Conservation (phyloP, 2,888 invertebrate genomes). For the Xestia xanthographa region DNA sequence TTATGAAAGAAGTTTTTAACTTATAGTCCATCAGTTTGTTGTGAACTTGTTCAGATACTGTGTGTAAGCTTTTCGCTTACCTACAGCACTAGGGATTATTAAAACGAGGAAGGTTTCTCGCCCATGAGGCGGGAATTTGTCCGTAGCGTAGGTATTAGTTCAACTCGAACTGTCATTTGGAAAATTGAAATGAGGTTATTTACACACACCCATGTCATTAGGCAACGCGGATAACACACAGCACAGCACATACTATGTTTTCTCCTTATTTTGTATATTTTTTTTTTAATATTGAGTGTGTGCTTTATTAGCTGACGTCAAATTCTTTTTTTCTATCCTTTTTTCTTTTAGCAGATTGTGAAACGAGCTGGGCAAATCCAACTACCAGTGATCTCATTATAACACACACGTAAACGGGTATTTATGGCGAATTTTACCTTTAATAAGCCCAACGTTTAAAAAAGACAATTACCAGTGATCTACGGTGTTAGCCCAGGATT, state of each 20-base stretch:
- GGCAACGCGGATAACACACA: too few species aligned
- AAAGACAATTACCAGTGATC: not conserved
- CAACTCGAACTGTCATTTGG: not conserved
- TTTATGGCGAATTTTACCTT: too few species aligned
- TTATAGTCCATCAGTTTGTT: conserved; percentile 82
- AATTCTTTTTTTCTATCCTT: too few species aligned
- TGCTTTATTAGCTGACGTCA: too few species aligned
- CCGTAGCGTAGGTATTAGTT: not conserved
- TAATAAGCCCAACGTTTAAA: too few species aligned
- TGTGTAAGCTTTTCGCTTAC: conserved; percentile 72
- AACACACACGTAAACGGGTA: too few species aligned
- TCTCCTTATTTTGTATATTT: too few species aligned
- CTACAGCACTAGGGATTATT: conserved; percentile 68
- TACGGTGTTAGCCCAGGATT: not conserved
- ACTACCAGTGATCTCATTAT: not conserved
- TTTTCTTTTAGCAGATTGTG: not conserved
- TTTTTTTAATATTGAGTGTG: too few species aligned
- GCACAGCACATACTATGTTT: too few species aligned
- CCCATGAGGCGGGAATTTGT: too few species aligned
- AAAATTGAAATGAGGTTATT: not conserved
- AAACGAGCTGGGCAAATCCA: not conserved
- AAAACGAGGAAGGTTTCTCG: conserved; percentile 5
- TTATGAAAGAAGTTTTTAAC: conserved; percentile 84
- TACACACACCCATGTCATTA: not conserved
- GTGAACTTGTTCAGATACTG: conserved; percentile 72